Evolutionary conservation across 2,113 vertebrate species (phyloP).

Genomic region (Macaca nemestrina): DNA sequence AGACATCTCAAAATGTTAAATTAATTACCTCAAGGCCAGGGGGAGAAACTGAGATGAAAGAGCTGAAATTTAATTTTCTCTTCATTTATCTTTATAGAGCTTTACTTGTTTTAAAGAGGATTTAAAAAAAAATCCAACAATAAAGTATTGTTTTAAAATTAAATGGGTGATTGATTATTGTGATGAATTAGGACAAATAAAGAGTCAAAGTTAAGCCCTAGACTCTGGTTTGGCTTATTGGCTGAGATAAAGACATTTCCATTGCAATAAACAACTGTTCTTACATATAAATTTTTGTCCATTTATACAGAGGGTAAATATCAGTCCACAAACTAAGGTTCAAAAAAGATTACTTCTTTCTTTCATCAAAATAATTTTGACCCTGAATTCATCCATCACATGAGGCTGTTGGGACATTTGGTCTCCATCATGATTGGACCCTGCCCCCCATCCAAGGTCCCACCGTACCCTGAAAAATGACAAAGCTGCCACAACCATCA

Average conservation of each 20-base stretch:
- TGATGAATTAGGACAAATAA: conserved; percentile 9
- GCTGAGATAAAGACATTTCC: not conserved
- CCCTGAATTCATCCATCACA: not conserved
- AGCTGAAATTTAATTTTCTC: not conserved
- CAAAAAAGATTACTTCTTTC: not conserved
- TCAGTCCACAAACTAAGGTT: not conserved
- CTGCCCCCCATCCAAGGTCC: not conserved
- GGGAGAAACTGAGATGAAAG: not conserved
- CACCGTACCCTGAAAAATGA: not conserved
- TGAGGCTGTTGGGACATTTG: not conserved
- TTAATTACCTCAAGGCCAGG: not conserved
- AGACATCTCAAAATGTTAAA: not conserved
- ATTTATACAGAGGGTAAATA: not conserved
- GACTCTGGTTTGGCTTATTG: not conserved
- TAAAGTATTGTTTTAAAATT: not conserved
- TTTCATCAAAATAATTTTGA: conserved; percentile 5
- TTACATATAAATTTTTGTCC: not conserved
- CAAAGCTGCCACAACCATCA: not conserved
- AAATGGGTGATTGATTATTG: not conserved
- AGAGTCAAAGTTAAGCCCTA: not conserved
- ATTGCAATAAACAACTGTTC: not conserved
- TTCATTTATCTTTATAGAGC: not conserved
- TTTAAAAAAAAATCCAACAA: not conserved
- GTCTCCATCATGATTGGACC: not conserved
- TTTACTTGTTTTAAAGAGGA: not conserved